phyloP scores from a whole-genome alignment of 2,113 vertebrate genomes.

The Zosterops pallidus region DNA sequence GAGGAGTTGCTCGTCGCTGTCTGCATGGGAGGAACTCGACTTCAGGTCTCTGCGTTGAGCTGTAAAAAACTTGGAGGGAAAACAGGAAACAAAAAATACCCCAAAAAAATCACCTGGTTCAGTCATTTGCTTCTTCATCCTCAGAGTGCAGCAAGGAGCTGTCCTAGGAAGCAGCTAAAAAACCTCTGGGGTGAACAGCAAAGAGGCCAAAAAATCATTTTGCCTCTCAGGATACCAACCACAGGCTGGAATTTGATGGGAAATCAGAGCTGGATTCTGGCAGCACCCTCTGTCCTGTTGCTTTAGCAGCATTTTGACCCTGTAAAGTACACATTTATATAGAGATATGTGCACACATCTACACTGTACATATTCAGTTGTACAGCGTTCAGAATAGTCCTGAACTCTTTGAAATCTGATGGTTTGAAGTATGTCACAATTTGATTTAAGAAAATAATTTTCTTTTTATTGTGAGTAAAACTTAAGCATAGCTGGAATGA shows the following conservation, averaged over 20 bases:
- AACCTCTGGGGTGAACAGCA: not conserved
- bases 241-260: rapidly evolving
- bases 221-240: not conserved
- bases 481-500: not conserved
- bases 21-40: slow-evolving; percentile 13
- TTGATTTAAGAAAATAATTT: not conserved
- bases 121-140: slow-evolving; percentile 54
- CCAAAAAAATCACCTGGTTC: not conserved
- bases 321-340: rapidly evolving
- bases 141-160: not conserved
- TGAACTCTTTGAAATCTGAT: not conserved
- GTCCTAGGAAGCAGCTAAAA: not conserved
- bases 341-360: rapidly evolving
- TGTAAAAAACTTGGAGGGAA: not conserved
- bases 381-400: not conserved
- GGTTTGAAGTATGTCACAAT: not conserved
- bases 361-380: not conserved
- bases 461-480: not conserved
- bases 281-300: rapidly evolving
- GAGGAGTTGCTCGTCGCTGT: slow-evolving; percentile 15
- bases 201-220: not conserved
- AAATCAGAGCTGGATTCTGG: not conserved
- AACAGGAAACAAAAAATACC: not conserved
- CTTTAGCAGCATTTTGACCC: not conserved
- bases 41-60: not conserved